Percentiles rank a stretch among this genome's conserved stretches.
phyloP scores from a whole-genome alignment of 2,888 invertebrate genomes.

The Eurois occulta region DNA sequence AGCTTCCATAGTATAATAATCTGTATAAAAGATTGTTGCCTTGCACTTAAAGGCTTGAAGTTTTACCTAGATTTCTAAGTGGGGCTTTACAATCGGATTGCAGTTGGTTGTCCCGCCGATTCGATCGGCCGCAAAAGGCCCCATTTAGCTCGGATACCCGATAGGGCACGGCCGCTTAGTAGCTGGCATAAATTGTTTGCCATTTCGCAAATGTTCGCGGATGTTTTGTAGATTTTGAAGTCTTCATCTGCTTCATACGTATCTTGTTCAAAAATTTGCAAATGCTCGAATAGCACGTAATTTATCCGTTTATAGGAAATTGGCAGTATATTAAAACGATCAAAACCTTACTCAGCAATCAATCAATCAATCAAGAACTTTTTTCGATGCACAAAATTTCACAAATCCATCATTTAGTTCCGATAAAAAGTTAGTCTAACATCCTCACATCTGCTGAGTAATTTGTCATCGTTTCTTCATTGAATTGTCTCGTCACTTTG shows the following conservation, averaged over 20 bases:
- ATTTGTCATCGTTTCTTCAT: constrained; percentile 40
- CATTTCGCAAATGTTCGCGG: constrained; percentile 27
- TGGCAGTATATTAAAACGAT: neutral
- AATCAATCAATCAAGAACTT: constrained; percentile 30
- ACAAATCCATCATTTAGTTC: constrained; percentile 44
- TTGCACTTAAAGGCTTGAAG: constrained; percentile 50
- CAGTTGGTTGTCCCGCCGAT: constrained; percentile 45
- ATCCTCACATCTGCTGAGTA: neutral
- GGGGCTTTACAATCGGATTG: constrained; percentile 63
- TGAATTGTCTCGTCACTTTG: constrained; percentile 12
- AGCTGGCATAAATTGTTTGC: constrained; percentile 28
- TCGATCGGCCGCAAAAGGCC: constrained; percentile 19
- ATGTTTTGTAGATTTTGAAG: neutral
- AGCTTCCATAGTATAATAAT: constrained; percentile 39
- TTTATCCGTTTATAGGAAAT: neutral
- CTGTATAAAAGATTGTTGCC: constrained; percentile 52
- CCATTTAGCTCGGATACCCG: constrained; percentile 31
- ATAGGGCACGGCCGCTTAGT: constrained; percentile 33
- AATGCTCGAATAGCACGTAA: neutral
- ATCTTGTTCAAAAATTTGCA: neutral
- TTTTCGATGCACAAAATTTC: constrained; percentile 14
- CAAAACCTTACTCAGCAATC: constrained; percentile 12
- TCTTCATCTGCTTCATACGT: neutral
- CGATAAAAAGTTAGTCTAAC: constrained; percentile 21
- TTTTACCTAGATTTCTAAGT: constrained; percentile 58